Base-by-base conservation (phyloP, 2,888 invertebrate genomes). In the Oxytorus armatus region DNA sequence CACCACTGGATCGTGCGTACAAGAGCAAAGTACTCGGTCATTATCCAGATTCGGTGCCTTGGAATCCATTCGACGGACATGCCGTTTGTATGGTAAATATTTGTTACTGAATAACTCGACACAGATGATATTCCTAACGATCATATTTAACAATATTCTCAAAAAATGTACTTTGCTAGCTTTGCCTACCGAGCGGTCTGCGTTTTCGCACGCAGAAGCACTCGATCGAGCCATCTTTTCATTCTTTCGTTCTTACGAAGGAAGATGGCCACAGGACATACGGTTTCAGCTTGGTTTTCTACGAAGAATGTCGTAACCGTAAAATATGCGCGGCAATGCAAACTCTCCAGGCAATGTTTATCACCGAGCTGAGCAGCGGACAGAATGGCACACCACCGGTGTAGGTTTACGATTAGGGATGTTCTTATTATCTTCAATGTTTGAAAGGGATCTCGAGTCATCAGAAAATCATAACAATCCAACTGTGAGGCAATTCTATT, bases 281-380 rank as follows among this genome's bases (percentile, higher is more conserved):
- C 93, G 99, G 99, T 79, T 98, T 98, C 89, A 97, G 97, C 89
- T 95, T 98, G 85, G 96, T 98, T 16, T 99, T 99, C 92, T 99
- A 96, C 93, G 99, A 99, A 93, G 98, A 98, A 93, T 98, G 99
- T 84, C 95, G 96, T 75, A 98, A 98, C 92, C 94, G 96, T 66
- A 96, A 98, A 91, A 98, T 99, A 86, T 98, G 98, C 92, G 96
- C 96, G 88, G 98, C 98, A 66, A 98, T 99, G 96, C 98, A 98
- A 92, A 98, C 98, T 42, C 94, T 99, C 85, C 98, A 98, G 93
- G 96, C 97, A 84, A 97, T 97, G 97, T 97, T 97, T 90, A 95
- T 97, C 85, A 97, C 97, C 47, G 97, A 97, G 91, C 92, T 97
- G 61, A 97, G 97, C 55, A 97, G 97, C 92, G 96, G 96, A 16